Percentiles rank a stretch among this genome's conserved stretches.
Evolutionary conservation across 2,797 vertebrate genomes (phyloP).

Genomic region (Platalea minor): DNA sequence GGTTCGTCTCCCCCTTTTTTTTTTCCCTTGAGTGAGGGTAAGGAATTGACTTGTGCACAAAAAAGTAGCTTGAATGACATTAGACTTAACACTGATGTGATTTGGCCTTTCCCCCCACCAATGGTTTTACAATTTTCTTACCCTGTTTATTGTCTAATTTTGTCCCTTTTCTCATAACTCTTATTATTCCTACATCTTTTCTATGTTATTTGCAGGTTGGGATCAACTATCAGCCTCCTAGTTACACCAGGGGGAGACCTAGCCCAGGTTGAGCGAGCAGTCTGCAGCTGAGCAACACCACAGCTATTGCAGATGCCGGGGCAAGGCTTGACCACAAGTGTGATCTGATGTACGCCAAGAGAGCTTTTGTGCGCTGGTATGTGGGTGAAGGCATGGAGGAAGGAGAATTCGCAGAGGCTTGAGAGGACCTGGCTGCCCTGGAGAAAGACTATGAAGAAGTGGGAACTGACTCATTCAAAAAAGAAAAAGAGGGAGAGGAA

Average conservation of each 20-base stretch:
- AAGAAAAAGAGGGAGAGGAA: constrained; percentile 64
- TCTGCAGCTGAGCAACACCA: constrained; percentile 93
- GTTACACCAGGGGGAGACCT: constrained; percentile 87
- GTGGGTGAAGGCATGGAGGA: constrained; percentile 93
- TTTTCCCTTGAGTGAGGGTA: background rate
- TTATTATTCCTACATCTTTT: background rate
- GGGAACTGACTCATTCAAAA: constrained; percentile 75
- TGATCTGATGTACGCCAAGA: constrained; percentile 91
- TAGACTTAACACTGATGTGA: background rate
- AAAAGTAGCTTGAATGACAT: background rate
- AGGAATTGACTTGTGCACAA: background rate
- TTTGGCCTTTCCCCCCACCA: background rate
- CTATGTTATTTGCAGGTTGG: constrained; percentile 79
- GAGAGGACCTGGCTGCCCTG: constrained; percentile 89
- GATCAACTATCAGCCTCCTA: constrained; percentile 89
- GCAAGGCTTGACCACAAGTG: constrained; percentile 89
- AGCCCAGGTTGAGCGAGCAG: constrained; percentile 87
- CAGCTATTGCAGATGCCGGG: constrained; percentile 90
- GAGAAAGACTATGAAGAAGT: constrained; percentile 95
- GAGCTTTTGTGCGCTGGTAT: constrained; percentile 93
- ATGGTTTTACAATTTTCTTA: background rate
- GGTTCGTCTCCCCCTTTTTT: background rate
- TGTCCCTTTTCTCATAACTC: background rate
- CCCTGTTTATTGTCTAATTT: background rate
- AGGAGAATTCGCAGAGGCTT: constrained; percentile 89